Conservation (phyloP, 2,797 vertebrate genomes). For the Pseudochirops cupreus region DNA sequence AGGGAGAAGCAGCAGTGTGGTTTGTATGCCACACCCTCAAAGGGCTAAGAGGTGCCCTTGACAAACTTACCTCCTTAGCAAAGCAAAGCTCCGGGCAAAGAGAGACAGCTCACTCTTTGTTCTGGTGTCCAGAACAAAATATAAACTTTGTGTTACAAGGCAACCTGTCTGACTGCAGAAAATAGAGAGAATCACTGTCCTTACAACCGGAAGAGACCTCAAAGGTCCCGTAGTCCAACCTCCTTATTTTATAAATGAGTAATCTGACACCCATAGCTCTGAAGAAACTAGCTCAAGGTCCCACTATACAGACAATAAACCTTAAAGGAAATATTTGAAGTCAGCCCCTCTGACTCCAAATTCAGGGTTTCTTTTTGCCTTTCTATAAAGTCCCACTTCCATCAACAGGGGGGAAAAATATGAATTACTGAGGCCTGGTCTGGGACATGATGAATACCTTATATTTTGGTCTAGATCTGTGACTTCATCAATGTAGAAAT, state of each 20-base stretch:
- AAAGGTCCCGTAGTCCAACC: not conserved
- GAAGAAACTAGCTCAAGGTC: not conserved
- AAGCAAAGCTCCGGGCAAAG: not conserved
- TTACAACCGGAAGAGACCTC: not conserved
- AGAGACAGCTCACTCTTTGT: not conserved
- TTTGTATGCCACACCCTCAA: conserved; percentile 7
- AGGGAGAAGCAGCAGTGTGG: not conserved
- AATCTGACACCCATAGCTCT: not conserved
- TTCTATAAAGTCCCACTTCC: not conserved
- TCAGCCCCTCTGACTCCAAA: not conserved
- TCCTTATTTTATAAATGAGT: not conserved
- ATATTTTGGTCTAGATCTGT: not conserved
- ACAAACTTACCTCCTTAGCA: conserved; percentile 30
- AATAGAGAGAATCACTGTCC: conserved; percentile 1
- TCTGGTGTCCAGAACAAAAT: not conserved
- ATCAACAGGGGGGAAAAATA: not conserved
- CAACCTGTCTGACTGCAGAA: conserved; percentile 6
- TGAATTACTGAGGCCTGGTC: not conserved
- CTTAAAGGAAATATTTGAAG: not conserved
- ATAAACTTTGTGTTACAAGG: conserved; percentile 8
- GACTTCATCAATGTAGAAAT: not conserved
- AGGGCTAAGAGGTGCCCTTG: not conserved
- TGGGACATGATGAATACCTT: not conserved
- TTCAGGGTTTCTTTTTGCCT: not conserved
- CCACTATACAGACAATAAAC: not conserved